Evolutionary conservation across 2,113 vertebrate genomes (phyloP).

Genomic region (Ciconia boyciana): DNA sequence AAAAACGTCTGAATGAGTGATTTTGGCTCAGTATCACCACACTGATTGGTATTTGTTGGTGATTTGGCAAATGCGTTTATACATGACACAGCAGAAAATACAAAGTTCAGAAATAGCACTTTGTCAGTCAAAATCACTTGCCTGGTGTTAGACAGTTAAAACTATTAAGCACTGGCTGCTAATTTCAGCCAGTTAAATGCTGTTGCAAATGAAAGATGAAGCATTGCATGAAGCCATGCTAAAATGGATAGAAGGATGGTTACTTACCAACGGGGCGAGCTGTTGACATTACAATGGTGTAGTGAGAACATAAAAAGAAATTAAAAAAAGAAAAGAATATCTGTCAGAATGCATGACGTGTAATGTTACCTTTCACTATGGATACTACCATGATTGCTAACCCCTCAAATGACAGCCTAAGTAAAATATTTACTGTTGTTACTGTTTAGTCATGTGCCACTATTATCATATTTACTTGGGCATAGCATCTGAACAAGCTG

Average conservation of each 20-base stretch:
- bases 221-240: conserved; percentile 83
- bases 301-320: conserved; percentile 86
- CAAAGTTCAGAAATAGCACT: conserved; percentile 19
- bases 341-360: conserved; percentile 95
- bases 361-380: conserved; percentile 76
- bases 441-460: conserved; percentile 15
- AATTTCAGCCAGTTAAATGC: conserved; percentile 47
- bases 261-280: conserved; percentile 99
- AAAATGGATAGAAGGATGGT: conserved; percentile 90
- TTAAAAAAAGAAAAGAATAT: conserved; percentile 81
- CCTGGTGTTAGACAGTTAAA: conserved; percentile 38
- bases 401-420: conserved; percentile 57
- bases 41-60: background rate
- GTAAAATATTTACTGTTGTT: conserved; percentile 1
- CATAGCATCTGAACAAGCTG: conserved; percentile 11
- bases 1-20: background rate
- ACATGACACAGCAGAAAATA: conserved; percentile 24
- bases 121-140: background rate
- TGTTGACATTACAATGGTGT: conserved; percentile 97
- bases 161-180: background rate
- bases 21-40: background rate
- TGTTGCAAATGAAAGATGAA: conserved; percentile 73
- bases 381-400: conserved; percentile 68
- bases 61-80: background rate
- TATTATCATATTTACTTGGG: conserved; percentile 39